phyloP scores from a whole-genome alignment of 2,797 vertebrate species.

The Hypotaenidia okinawae region DNA sequence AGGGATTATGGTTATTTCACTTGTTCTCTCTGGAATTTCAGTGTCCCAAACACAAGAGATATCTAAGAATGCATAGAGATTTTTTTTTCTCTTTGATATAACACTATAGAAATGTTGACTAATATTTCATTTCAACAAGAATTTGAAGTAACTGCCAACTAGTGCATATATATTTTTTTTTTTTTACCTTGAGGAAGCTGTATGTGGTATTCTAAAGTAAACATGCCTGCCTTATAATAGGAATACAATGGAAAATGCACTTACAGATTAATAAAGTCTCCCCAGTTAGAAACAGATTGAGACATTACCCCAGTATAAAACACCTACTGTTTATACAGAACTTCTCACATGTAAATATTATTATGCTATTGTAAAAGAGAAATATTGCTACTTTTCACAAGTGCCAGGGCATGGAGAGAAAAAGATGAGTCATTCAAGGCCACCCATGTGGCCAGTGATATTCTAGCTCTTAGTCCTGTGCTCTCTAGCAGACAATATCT shows the following conservation, averaged over 20 bases:
- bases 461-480: not conserved
- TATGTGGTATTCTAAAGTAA: not conserved
- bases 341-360: not conserved
- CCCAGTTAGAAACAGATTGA: not conserved
- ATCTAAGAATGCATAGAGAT: fast-evolving
- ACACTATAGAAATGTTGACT: not conserved
- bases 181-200: not conserved
- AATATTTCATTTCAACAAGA: not conserved
- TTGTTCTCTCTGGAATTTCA: not conserved
- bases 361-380: not conserved
- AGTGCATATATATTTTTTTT: not conserved
- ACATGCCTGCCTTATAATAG: not conserved
- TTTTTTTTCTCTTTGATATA: not conserved
- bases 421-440: not conserved
- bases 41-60: not conserved
- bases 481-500: not conserved
- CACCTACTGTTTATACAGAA: not conserved
- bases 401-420: not conserved
- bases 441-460: not conserved
- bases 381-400: not conserved
- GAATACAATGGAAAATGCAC: not conserved
- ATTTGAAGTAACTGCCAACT: not conserved
- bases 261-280: not conserved
- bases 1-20: not conserved
- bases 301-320: not conserved